phyloP scores from a whole-genome alignment of 53 echinoderm and acorn worm species.

The Paracentrotus lividus region DNA sequence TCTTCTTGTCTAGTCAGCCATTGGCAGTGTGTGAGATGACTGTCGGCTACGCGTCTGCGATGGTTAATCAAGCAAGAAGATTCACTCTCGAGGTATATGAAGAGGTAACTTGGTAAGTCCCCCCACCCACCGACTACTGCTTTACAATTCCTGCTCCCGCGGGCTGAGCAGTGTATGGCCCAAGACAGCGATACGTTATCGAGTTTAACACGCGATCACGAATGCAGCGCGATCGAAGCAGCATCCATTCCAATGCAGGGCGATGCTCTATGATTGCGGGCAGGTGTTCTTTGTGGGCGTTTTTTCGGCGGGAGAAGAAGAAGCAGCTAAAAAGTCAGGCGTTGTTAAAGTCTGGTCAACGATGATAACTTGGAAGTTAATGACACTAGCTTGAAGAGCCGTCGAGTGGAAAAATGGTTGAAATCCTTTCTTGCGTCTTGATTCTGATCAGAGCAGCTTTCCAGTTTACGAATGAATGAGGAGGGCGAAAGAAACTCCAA shows the following conservation, averaged over 20 bases:
- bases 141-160: background rate
- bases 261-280: too few relatives aligned
- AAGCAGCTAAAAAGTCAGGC: background rate
- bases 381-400: conserved; percentile 33
- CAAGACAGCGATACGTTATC: background rate
- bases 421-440: background rate
- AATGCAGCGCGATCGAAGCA: too few relatives aligned
- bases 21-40: background rate
- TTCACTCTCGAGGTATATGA: conserved; percentile 17
- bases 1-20: background rate
- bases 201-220: background rate
- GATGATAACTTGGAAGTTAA: conserved; percentile 33
- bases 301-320: background rate
- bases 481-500: background rate
- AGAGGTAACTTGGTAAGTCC: background rate
- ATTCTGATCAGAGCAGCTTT: conserved; percentile 11
- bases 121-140: conserved; percentile 16
- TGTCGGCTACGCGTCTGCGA: conserved; percentile 29
- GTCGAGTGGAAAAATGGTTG: conserved; percentile 35
- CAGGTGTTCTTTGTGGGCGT: too few relatives aligned
- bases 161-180: background rate
- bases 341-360: background rate
- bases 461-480: background rate
- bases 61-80: conserved; percentile 44
- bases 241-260: too few relatives aligned